These are phyloP conservation scores for Seriola quinqueradiata DNA, from an alignment of 2,113 vertebrate species.

Conservation along the genomic window DNA sequence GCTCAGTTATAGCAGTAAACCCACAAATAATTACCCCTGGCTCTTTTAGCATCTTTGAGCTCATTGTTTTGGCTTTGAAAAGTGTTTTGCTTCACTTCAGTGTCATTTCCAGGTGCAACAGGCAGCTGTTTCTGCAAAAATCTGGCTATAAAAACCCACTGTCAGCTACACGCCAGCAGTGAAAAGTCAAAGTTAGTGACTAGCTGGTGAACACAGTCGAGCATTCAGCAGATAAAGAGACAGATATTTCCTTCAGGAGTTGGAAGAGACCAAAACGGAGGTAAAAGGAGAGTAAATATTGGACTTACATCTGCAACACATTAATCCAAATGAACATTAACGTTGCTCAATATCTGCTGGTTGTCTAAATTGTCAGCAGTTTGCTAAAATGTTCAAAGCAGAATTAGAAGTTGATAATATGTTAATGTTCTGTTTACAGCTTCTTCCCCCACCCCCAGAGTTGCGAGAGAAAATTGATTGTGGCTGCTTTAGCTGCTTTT, in stretches of 20 bases:
- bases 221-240: background rate
- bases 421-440: background rate
- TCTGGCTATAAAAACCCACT: no score
- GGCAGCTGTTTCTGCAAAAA: no score
- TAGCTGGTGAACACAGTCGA: background rate
- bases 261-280: background rate
- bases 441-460: background rate
- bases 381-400: background rate
- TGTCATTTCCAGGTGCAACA: no score
- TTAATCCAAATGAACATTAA: background rate
- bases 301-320: background rate
- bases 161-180: no score
- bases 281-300: background rate
- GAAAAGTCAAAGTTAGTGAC: background rate
- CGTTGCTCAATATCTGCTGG: background rate
- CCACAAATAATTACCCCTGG: background rate
- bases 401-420: background rate
- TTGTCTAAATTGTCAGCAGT: background rate
- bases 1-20: background rate
- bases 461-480: background rate
- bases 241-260: no score
- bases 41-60: background rate
- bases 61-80: background rate
- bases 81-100: no score
- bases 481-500: background rate